Conservation (phyloP, 2,888 invertebrate genomes). For the Ypsolopha scabrella region DNA sequence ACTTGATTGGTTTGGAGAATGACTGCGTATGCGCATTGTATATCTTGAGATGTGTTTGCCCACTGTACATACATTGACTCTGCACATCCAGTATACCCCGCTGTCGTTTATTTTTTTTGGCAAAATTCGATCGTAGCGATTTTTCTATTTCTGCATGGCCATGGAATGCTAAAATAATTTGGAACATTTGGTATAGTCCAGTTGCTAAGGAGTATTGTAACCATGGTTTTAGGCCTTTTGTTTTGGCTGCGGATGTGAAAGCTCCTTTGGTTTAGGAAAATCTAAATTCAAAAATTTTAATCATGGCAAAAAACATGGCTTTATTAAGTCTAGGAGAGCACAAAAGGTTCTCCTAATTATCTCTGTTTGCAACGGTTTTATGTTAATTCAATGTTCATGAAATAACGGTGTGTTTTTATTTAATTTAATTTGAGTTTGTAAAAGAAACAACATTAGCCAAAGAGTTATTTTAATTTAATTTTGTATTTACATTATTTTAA, state of each 20-base stretch:
- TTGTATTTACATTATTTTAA: neutral
- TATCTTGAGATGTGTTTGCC: constrained; percentile 28
- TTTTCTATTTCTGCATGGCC: constrained; percentile 56
- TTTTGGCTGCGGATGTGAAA: constrained; percentile 28
- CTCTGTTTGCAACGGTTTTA: too few species aligned
- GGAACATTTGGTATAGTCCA: constrained; percentile 8
- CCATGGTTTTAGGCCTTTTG: constrained; percentile 25
- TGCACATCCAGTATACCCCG: constrained; percentile 51
- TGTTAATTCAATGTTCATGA: too few species aligned
- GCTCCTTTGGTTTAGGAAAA: too few species aligned
- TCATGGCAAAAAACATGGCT: too few species aligned
- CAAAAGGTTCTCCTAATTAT: too few species aligned
- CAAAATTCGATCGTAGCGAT: constrained; percentile 41
- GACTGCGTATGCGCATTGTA: constrained; percentile 13
- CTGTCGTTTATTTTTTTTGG: constrained; percentile 44
- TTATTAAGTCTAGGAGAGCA: too few species aligned
- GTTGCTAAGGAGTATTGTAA: constrained; percentile 7
- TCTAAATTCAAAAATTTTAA: too few species aligned
- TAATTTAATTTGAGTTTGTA: too few species aligned
- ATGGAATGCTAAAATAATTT: constrained; percentile 37
- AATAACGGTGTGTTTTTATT: too few species aligned
- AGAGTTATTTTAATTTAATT: neutral
- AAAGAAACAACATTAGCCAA: too few species aligned
- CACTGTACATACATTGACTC: constrained; percentile 45
- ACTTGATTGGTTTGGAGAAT: too few species aligned